phyloP scores from a whole-genome alignment of 2,113 vertebrate species.

The Stictonetta naevosa region DNA sequence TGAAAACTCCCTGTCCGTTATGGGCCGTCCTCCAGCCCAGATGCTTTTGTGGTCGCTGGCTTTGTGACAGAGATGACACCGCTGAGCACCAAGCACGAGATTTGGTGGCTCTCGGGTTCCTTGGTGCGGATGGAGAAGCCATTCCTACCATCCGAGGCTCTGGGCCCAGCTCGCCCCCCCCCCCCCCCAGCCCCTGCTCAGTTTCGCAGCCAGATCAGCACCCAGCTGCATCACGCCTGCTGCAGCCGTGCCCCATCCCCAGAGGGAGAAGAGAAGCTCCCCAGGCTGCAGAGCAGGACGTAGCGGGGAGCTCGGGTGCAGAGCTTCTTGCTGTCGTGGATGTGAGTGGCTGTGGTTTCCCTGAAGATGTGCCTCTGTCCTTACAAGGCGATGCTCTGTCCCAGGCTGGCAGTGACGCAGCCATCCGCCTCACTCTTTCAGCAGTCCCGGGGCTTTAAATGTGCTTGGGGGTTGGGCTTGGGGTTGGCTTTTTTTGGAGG shows the following conservation, averaged over 20 bases:
- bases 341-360: not conserved
- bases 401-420: not conserved
- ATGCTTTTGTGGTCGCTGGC: fast-evolving
- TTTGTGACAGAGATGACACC: fast-evolving
- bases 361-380: not conserved
- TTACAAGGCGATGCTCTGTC: slow-evolving; percentile 22
- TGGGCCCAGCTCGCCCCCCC: not conserved
- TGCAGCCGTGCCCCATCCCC: not conserved
- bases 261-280: not conserved
- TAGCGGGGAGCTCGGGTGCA: fast-evolving
- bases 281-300: not conserved
- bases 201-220: fast-evolving
- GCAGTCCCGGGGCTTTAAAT: not conserved
- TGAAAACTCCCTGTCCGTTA: not conserved
- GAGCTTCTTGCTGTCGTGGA: fast-evolving
- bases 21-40: not conserved
- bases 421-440: not conserved
- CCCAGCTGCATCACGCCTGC: fast-evolving
- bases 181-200: not conserved
- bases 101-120: fast-evolving
- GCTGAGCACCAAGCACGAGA: fast-evolving
- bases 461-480: not conserved
- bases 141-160: fast-evolving
- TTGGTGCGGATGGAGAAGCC: fast-evolving
- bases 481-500: not conserved